Evolutionary conservation across 2,888 invertebrate genomes (phyloP), one percentile per base, ranked within the genome.

Genomic region (Tachystola acroxantha): DNA sequence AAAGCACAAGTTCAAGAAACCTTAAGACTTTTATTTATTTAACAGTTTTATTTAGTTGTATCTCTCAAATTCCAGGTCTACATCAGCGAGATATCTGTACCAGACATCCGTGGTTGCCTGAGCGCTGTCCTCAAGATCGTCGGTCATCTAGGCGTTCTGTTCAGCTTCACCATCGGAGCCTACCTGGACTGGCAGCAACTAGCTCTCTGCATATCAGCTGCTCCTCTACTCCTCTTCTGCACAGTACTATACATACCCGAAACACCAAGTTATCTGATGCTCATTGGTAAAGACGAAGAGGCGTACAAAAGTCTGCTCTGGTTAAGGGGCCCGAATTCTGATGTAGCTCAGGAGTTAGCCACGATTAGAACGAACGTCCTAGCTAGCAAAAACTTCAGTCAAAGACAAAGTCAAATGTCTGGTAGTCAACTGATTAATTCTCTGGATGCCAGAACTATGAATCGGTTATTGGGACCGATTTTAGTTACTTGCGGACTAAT

Each of bases 31-130:
- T n/a, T n/a, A n/a, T n/a, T n/a, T n/a, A n/a, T n/a, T n/a, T n/a
- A n/a, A n/a, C n/a, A n/a, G n/a, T n/a, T n/a, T n/a, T n/a, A n/a
- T n/a, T n/a, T n/a, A n/a, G n/a, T n/a, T n/a, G n/a, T n/a, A n/a
- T n/a, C n/a, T n/a, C n/a, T n/a, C n/a, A n/a, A n/a, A n/a, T n/a
- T 79, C 52, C 89, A 89, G 92, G 94, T 96, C 11, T 97, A 96
- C 87, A 93, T 97, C 61, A 95, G 95, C 62, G 97, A 97, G 84
- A 95, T 96, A 61, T 93, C 96, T 14, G 93, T 95, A 12, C 94
- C 95, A 1, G 93, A 94, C 43, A 93, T 96, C 47, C 89, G 97
- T 16, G 97, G 96, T 14, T 93, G 94, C 50, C 88, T 97, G 38
- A 96, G 96, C 64, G 94, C 96, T 3, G 91, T 96, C 41, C 89